These are phyloP conservation scores for Phenacoccus solenopsis DNA, from an alignment of 1,140 invertebrate species.

Conservation along the genomic window DNA sequence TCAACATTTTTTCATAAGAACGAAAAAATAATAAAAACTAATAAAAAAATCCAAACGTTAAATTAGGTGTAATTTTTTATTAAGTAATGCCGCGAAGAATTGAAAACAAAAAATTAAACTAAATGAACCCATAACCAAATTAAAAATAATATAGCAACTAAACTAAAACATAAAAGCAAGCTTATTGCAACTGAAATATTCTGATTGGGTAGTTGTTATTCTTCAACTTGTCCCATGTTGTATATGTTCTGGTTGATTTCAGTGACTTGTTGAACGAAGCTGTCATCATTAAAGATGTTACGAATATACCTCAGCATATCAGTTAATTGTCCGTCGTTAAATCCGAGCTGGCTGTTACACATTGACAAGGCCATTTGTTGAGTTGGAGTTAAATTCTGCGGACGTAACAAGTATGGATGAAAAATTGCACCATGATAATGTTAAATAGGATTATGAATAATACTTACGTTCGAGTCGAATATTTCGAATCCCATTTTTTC, in stretches of 20 bases:
- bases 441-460: slow-evolving; percentile 30
- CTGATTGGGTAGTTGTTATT: background rate
- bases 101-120: background rate
- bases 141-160: background rate
- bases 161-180: background rate
- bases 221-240: slow-evolving; percentile 14
- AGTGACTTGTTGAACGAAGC: slow-evolving; percentile 55
- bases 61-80: no score
- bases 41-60: background rate
- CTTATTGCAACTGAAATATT: background rate
- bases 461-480: slow-evolving; percentile 42
- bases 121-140: background rate
- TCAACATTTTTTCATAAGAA: background rate
- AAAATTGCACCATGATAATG: background rate
- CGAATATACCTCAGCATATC: slow-evolving; percentile 48
- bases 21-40: background rate
- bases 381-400: slow-evolving; percentile 18
- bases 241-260: slow-evolving; percentile 59
- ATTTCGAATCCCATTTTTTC: slow-evolving; percentile 55
- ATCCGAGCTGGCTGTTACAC: slow-evolving; percentile 55
- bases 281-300: slow-evolving; percentile 52
- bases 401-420: background rate
- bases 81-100: background rate
- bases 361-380: slow-evolving; percentile 44
- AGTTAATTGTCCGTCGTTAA: slow-evolving; percentile 46